Evolutionary conservation across 2,888 invertebrate species (phyloP).

Genomic region (Trichogramma evanescens): DNA sequence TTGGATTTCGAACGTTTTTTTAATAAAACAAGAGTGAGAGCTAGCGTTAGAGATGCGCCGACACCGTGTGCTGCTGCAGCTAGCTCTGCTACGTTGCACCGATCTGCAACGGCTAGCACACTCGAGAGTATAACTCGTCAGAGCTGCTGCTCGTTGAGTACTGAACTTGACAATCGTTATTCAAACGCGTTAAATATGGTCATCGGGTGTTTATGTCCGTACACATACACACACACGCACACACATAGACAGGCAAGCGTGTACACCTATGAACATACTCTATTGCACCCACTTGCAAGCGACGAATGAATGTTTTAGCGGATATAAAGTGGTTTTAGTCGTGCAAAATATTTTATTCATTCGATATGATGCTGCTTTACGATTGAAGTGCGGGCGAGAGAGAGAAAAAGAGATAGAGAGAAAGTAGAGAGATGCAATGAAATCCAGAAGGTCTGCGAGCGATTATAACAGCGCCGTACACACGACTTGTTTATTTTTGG

Average conservation of each 20-base stretch:
- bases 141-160: background rate
- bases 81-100: background rate
- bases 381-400: too few species aligned
- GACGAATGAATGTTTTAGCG: slow-evolving; percentile 7
- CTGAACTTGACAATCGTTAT: slow-evolving; percentile 12
- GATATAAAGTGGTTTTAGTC: background rate
- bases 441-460: too few species aligned
- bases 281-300: background rate
- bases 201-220: background rate
- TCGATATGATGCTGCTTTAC: background rate
- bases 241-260: background rate
- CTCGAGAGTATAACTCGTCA: too few species aligned
- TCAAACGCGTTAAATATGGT: background rate
- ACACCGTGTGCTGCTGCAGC: too few species aligned
- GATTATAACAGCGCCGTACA: too few species aligned
- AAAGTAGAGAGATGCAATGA: too few species aligned
- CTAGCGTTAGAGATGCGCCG: too few species aligned
- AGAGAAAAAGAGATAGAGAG: too few species aligned
- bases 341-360: background rate
- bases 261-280: background rate
- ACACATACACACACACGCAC: background rate
- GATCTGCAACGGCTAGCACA: background rate
- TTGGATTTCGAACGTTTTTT: slow-evolving; percentile 1
- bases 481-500: too few species aligned
- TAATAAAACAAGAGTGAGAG: too few species aligned